phyloP scores from a whole-genome alignment of 2,797 vertebrate genomes.

The Coregonus ussuriensis region DNA sequence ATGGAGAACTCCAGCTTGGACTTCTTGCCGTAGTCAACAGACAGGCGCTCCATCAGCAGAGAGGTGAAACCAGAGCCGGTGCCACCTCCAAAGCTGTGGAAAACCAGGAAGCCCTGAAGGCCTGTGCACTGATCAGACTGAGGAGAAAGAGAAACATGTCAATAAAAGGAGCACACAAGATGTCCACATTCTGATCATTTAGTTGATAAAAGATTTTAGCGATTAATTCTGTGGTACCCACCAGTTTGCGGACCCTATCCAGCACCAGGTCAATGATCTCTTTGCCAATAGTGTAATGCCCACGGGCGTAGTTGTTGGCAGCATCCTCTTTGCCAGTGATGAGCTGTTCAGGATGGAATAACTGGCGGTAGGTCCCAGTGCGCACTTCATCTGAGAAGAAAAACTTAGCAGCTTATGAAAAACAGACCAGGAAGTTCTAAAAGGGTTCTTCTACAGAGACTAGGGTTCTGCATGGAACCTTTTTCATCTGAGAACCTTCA shows the following conservation, averaged over 20 bases:
- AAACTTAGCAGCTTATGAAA: background rate
- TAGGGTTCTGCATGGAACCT: background rate
- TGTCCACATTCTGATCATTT: background rate
- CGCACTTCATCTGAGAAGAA: conserved; percentile 31
- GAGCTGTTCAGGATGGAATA: conserved; percentile 58
- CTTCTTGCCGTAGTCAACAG: conserved; percentile 83
- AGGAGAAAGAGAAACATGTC: conserved; percentile 12
- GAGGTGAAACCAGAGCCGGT: conserved; percentile 86
- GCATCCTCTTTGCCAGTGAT: conserved; percentile 59
- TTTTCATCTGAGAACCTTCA: background rate
- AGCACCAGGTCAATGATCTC: conserved; percentile 40
- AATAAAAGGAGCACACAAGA: background rate
- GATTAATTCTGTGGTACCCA: background rate
- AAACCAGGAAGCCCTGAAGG: conserved; percentile 77
- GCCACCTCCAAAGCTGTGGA: conserved; percentile 86
- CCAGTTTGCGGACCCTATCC: conserved; percentile 54
- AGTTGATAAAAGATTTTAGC: background rate
- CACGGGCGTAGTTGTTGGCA: no score
- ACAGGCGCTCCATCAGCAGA: conserved; percentile 84
- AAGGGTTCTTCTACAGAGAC: background rate
- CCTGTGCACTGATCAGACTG: conserved; percentile 71
- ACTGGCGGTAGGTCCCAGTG: conserved; percentile 30
- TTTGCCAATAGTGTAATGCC: no score
- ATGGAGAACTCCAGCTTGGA: conserved; percentile 86
- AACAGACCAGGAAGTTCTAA: background rate